These are phyloP conservation scores for Dunckerocampus dactyliophorus DNA, from an alignment of 2,113 vertebrate species.

Conservation along the genomic window DNA sequence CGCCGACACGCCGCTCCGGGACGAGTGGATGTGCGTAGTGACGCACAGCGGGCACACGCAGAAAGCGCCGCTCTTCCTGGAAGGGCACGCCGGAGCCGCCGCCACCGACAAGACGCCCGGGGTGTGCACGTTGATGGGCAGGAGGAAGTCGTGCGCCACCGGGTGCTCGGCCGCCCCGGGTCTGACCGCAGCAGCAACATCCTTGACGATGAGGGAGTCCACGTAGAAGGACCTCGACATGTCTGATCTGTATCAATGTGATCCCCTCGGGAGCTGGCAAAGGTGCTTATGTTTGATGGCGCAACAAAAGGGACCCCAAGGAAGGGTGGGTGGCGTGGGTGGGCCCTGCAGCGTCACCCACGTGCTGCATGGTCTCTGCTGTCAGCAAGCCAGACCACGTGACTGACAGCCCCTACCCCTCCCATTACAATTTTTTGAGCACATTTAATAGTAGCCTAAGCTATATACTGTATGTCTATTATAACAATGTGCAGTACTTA, in stretches of 20 bases:
- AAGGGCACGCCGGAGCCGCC: constrained; percentile 76
- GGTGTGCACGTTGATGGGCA: constrained; percentile 90
- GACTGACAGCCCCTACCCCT: constrained; percentile 62
- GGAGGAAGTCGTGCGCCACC: constrained; percentile 84
- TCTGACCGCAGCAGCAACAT: constrained; percentile 70
- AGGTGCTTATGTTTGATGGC: constrained; percentile 91
- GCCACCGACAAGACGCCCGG: constrained; percentile 86
- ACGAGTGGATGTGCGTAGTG: constrained; percentile 89
- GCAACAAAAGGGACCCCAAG: constrained; percentile 95
- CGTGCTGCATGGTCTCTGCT: constrained; percentile 82
- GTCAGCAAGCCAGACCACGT: constrained; percentile 85
- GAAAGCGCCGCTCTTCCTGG: constrained; percentile 90
- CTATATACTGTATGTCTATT: no score
- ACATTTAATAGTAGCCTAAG: no score
- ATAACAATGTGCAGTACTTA: no score
- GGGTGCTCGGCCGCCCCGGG: constrained; percentile 77
- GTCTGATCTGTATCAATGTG: constrained; percentile 63
- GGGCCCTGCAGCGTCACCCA: constrained; percentile 89
- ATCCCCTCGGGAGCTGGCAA: constrained; percentile 77
- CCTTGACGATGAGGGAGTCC: constrained; percentile 97
- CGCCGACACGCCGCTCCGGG: constrained; percentile 78
- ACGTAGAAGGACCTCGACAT: constrained; percentile 99
- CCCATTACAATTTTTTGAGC: not conserved
- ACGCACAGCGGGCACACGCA: constrained; percentile 96
- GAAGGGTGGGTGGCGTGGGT: constrained; percentile 72